phyloP scores from a whole-genome alignment of 2,888 invertebrate species.

The Clanis bilineata region DNA sequence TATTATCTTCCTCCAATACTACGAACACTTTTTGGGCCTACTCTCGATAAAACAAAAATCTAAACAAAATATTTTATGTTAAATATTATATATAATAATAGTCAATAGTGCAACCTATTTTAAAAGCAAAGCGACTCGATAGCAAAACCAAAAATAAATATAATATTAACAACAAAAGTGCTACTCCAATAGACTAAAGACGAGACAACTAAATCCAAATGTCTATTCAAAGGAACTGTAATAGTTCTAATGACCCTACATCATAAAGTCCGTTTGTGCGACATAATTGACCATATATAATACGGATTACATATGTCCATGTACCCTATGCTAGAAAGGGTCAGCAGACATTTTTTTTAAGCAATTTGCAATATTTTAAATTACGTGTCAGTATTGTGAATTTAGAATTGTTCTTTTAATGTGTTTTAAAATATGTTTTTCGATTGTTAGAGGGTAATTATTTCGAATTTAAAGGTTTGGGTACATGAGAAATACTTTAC shows the following conservation, averaged over 20 bases:
- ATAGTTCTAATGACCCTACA: slow-evolving; percentile 58
- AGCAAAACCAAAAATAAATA: not conserved
- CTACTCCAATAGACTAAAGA: slow-evolving; percentile 33
- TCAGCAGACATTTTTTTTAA: slow-evolving; percentile 15
- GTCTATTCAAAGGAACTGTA: slow-evolving; percentile 49
- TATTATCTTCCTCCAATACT: too few species aligned
- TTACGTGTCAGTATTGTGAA: slow-evolving; percentile 1
- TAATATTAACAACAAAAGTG: not conserved
- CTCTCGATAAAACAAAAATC: too few species aligned
- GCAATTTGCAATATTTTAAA: not conserved
- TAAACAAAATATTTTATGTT: too few species aligned
- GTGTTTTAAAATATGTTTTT: not conserved
- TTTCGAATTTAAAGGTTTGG: not conserved
- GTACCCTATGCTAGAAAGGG: slow-evolving; percentile 39
- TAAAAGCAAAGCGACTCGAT: not conserved
- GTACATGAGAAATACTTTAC: not conserved
- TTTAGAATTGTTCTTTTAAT: not conserved
- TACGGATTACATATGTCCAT: slow-evolving; percentile 70
- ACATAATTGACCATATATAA: slow-evolving; percentile 81
- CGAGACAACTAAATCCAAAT: slow-evolving; percentile 62
- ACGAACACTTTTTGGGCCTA: too few species aligned
- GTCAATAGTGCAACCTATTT: not conserved
- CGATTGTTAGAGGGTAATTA: not conserved
- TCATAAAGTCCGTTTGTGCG: slow-evolving; percentile 56
- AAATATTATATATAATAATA: too few species aligned